Evolutionary conservation across 1,140 invertebrate genomes (phyloP), one percentile per base, ranked within the genome.

Genomic region (Callitettix versicolor): DNA sequence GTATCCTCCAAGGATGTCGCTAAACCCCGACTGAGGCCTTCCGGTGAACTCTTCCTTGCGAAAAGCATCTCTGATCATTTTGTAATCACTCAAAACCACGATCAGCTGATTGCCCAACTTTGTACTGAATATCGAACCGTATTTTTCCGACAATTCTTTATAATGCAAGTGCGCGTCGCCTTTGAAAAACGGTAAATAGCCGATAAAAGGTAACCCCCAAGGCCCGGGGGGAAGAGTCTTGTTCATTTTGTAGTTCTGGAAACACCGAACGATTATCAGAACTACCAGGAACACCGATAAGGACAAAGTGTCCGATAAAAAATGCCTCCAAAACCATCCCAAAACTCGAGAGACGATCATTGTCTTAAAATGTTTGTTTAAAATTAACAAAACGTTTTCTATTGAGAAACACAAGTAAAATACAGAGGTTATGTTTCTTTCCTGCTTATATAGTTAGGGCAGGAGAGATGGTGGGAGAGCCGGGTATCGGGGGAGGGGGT

Each of bases 61-160:
- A 68, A 95, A 94, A 17, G 87, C 81, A 63, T 92, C 85, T 49
- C 88, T 74, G 58, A 95, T 91, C 61, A 83, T 73, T 61, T 82
- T 80, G 66, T 88, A 84, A 71, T 94, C 90, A 69, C 84, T 88
- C 55, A 94, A 72, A 6, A 94, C 85, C 14, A 94, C 83, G 9
- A 88, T 81, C 4, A 90, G 71, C 62, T 92, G 84, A 56, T 79
- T 83, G 21, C 91, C 91, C 1, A 93, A 74, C 18, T 77, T 72
- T 0, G 86, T 77, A n/a, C 86, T 87, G 71, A 91, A 91, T 46
- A 92, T 76, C 0, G 80, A 73, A 0, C 90, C 91, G 66, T 89
- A 92, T 55, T 78, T 80, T 51, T 80, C 76, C 12, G 85, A 79
- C 58, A 93, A 69, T 55, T 85, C 76, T 59, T 80, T 73, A 69